A percentile compares a stretch with the other conserved stretches of the same genome.
Conservation (phyloP, 53 echinoderm and acorn worm species). For the Zoroaster sp. region DNA sequence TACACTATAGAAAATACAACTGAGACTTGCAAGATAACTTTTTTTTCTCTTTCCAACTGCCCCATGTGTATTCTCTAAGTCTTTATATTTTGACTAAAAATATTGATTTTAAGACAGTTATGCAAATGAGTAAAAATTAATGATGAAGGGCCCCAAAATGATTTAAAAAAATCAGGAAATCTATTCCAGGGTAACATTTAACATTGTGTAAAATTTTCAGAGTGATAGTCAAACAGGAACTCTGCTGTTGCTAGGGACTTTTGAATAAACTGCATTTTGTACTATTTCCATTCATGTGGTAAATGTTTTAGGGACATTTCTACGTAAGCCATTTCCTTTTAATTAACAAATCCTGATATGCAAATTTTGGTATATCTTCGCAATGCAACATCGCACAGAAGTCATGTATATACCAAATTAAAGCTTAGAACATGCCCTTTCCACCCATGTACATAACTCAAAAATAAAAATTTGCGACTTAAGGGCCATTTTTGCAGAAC, state of each 20-base stretch:
- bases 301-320: not conserved
- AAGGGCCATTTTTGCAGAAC: not conserved
- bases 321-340: not conserved
- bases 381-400: not conserved
- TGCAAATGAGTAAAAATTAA: no score
- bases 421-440: not conserved
- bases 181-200: not conserved
- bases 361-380: not conserved
- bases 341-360: not conserved
- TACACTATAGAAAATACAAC: no score
- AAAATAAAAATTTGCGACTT: not conserved
- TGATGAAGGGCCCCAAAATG: no score
- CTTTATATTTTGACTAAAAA: no score
- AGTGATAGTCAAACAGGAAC: not conserved
- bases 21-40: no score
- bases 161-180: no score
- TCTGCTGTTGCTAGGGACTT: no score
- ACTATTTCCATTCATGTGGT: not conserved
- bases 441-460: not conserved
- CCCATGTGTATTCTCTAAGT: no score
- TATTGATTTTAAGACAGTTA: no score
- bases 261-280: not conserved
- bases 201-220: not conserved
- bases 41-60: no score
- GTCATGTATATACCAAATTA: not conserved